A percentile compares a stretch with the other conserved stretches of the same genome.
Conservation (phyloP, 1,140 invertebrate genomes). For the Mesaphorura yosii region DNA sequence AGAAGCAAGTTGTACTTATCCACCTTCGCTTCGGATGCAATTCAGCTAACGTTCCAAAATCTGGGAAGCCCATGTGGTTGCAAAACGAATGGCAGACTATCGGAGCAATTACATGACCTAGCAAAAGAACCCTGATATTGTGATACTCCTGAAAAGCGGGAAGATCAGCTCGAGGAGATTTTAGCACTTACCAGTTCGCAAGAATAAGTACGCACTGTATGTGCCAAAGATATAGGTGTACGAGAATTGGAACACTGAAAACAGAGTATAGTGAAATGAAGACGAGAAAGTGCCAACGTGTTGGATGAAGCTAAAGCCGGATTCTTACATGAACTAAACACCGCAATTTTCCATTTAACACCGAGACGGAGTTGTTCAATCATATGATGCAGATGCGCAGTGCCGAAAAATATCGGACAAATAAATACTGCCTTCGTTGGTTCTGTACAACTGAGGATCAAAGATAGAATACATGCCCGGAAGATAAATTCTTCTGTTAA, state of each 20-base stretch:
- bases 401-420: constrained; percentile 83
- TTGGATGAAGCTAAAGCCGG: constrained; percentile 6
- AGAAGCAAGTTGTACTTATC: constrained; percentile 53
- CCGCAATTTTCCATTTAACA: constrained; percentile 50
- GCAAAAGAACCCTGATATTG: constrained; percentile 29
- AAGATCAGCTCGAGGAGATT: constrained; percentile 2
- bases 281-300: constrained; percentile 10
- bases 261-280: constrained; percentile 7
- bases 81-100: constrained; percentile 84
- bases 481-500: constrained; percentile 90
- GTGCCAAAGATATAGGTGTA: constrained; percentile 88
- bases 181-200: constrained; percentile 40
- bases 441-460: constrained; percentile 70
- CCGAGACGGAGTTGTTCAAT: constrained; percentile 55
- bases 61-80: constrained; percentile 91
- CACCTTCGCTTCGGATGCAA: constrained; percentile 52
- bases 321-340: constrained; percentile 56
- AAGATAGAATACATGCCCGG: constrained; percentile 83
- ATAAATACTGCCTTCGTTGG: constrained; percentile 64
- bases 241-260: constrained; percentile 70
- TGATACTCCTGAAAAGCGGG: constrained; percentile 48
- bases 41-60: constrained; percentile 61
- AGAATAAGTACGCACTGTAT: constrained; percentile 81
- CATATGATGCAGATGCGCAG: constrained; percentile 86
- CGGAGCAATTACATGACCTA: constrained; percentile 77